Evolutionary conservation across 1,140 invertebrate species (phyloP), one percentile per base, ranked within the genome.

Genomic region (Cydia fagiglandana): DNA sequence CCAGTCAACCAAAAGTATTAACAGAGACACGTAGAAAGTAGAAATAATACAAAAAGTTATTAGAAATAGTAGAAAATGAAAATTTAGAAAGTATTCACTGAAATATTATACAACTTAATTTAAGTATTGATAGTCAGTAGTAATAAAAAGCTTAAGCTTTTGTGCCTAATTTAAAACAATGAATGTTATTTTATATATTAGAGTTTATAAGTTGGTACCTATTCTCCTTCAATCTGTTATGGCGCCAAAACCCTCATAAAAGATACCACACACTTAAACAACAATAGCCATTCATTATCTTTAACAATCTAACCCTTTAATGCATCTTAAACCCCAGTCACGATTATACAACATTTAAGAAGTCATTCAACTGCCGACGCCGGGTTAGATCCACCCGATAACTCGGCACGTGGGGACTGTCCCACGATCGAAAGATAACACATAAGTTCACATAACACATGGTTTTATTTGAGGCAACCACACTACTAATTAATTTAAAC

Each of bases 381-480:
- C 2, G 56, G 56, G 56, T 61, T 20, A 61, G 56, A 61, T 61
- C 56, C 20, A 12, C 50, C n/a, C 56, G 56, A 61, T 61, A 61
- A 61, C 56, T 2, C 17, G 20, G 47, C 50, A 61, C 56, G 56
- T 61, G 56, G 20, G 56, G 56, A 56, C 20, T 24, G 20, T 61
- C 56, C 56, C 56, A 61, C 56, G 56, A 61, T 61, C 56, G 2
- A 61, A 12, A 61, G 56, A 61, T 61, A 61, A 61, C 56, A 24
- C 56, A 56, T 56, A n/a, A 4, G n/a, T n/a, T n/a, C 20, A 17
- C 53, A 24, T 10, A 10, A 17, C 9, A 3, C 13, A 24, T 61
- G 56, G 53, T 20, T 61, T 61, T 61, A 20, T 61, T 20, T 61
- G 24, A n/a, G 15, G 15, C 50, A 15, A 53, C 5, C 12, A 53